phyloP scores from a whole-genome alignment of 1,140 invertebrate genomes.

The Triops cancriformis region DNA sequence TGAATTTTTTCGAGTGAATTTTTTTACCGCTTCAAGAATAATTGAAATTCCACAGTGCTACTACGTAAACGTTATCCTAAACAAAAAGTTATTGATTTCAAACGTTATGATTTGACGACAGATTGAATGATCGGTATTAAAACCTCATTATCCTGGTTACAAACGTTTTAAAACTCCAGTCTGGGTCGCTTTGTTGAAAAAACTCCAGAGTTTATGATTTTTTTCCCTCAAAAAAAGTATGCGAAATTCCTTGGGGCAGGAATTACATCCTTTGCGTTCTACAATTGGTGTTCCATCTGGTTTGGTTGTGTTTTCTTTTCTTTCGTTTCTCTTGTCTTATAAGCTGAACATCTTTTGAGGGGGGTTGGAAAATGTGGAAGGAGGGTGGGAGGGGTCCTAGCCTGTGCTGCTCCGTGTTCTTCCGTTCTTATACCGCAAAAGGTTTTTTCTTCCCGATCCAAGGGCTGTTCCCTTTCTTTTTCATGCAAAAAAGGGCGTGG shows the following conservation, averaged over 20 bases:
- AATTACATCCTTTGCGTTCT: neutral
- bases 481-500: neutral
- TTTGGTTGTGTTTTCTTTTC: neutral
- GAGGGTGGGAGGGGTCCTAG: neutral
- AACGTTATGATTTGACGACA: too few species aligned
- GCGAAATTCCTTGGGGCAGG: neutral
- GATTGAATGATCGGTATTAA: too few species aligned
- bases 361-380: neutral
- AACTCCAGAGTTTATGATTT: neutral
- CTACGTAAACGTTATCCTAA: too few species aligned
- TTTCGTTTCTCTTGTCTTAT: too few species aligned
- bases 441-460: neutral
- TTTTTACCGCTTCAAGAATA: too few species aligned
- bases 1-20: too few species aligned
- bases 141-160: too few species aligned
- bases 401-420: constrained; percentile 7
- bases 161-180: too few species aligned
- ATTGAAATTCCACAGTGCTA: too few species aligned
- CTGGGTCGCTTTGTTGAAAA: neutral
- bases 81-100: too few species aligned
- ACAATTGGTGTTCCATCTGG: neutral
- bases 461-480: neutral
- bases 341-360: neutral
- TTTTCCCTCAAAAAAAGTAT: neutral
- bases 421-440: neutral